Base-by-base conservation (phyloP, 2,888 invertebrate genomes). In the Leptopilina drosophilae region DNA sequence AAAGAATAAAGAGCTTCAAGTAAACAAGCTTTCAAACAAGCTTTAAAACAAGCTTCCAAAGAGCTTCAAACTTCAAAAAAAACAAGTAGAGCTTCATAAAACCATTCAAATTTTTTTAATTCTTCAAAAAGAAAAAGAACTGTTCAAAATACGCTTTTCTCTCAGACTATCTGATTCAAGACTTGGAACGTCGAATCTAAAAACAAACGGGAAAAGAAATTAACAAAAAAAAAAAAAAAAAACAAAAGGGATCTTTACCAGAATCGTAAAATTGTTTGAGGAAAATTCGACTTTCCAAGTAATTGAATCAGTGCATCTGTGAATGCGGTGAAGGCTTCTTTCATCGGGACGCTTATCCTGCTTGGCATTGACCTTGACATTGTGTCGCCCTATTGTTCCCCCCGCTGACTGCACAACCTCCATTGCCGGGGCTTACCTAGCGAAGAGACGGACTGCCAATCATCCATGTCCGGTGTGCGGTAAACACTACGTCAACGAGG, bases 391-490 rank as follows among this genome's bases (percentile, higher is more conserved):
- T 91, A 88, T 91, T 91, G 92, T 91, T 91, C 91, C 92, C 89
- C 88, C 91, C 88, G 92, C 91, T 91, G 92, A 91, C 91, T 92
- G 91, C 91, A 90, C 91, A 90, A 91, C 91, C 90, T 91, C 91
- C 91, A 90, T 91, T 91, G 91, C 91, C 90, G 91, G 91, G 91
- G 90, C 91, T 93, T 97, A 96, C 94, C 94, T 97, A 95, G 97
- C 97, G 92, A 98, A 98, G 94, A 95, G 98, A 93, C 94, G 97
- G 93, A 97, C 97, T 88, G 97, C 98, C 87, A 98, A 98, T 93
- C 98, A 98, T 92, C 97, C 98, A 77, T 98, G 98, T 91, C 98
- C 98, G 33, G 97, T 98, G 66, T 98, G 98, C 93, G 98, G 98
- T 86, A 98, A 98, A 93, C 97, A 98, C 92, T 98, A 98, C 93